Evolutionary conservation across 2,113 vertebrate genomes (phyloP), one percentile per base, ranked within the genome.

Genomic region (Cephalopterus ornatus): DNA sequence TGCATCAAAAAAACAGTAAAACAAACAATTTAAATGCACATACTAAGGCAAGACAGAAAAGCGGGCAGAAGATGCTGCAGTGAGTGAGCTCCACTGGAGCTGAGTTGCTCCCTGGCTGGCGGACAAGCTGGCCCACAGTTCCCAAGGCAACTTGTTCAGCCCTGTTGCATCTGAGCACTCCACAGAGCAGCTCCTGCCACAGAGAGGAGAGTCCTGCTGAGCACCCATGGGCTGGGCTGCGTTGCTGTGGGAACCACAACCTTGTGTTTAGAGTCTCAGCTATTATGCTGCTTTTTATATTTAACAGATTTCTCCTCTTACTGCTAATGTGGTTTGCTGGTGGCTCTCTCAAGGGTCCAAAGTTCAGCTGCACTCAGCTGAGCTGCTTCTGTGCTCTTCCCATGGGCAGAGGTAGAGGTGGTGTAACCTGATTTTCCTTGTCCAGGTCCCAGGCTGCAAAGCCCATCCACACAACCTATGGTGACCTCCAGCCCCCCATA

Each of bases 241-340:
- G 95, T 97, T 97, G 97, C 97, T 95, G 97, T 97, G 95, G 97
- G 97, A 97, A 97, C 97, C 78, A 85, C 72, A 70, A 91, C 85
- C 92, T 68, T 22, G 61, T 35, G 47, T 55, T 61, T 17, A 16
- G 30, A 42, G 46, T 30, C 62, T 72, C 63, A 39, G 88, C 71
- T 82, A 53, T 71, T 59, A 63, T 22, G 46, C 21, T 37, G 71
- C n/a, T 20, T 73, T 78, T 88, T 63, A 30, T 53, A 65, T 47
- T 61, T 76, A 85, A 85, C 49, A 49, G 61, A 73, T 62, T 73
- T 63, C 87, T 88, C 70, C 19, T 75, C 37, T 28, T 20, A 17
- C 44, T 27, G 44, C 68, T 58, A 32, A 52, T 7, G 37, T 3
- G 5, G 55, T 46, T 70, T 77, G 84, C 77, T 72, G 32, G 70